Base-by-base conservation (phyloP, 1,140 invertebrate genomes). In the Nymphalis io region DNA sequence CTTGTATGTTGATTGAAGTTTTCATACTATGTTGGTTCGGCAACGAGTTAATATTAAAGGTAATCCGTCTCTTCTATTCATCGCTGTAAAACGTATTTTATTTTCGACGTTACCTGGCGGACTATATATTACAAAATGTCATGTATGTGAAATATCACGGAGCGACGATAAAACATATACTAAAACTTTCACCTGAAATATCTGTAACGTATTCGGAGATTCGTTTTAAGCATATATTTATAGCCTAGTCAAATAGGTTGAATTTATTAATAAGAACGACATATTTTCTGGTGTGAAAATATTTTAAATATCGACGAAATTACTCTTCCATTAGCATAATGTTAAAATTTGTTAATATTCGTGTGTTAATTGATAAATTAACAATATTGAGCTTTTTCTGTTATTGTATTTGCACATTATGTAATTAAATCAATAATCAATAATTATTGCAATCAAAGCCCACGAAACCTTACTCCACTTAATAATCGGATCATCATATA, bases 21-120 rank as follows among this genome's bases (percentile, higher is more conserved):
- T 92, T 92, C 72, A 92, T 92, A 70, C 73, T 89, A 6, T 92
- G 91, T 74, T 92, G 90, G 91, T 92, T 91, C 65, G 91, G 91
- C 23, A 87, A 92, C 68, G 89, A 91, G 72, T 75, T 92, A 40
- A 91, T 92, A 64, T 80, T 87, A 79, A 91, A 91, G 84, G 91
- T 92, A 69, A 70, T 70, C 46, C 18, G 16, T 58, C 39, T 62
- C 39, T 58, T 21, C 39, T 15, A 62, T 69, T 57, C 23, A 69
- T 62, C 51, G 21, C 21, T 10, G 18, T 61, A 33, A 61, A 42
- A 42, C 62, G 59, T 62, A 39, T 61, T 57, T 69, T 62, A 18
- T 38, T 62, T 51, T 53, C 40, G 16, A 55, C 12, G 46, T 51
- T 1, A 27, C 39, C 40, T 61, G 60, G 20, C 60, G 3, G 44